Percentiles rank a stretch among this genome's conserved stretches.
Conservation (phyloP, 2,888 invertebrate species). For the Leucophenga montana region DNA sequence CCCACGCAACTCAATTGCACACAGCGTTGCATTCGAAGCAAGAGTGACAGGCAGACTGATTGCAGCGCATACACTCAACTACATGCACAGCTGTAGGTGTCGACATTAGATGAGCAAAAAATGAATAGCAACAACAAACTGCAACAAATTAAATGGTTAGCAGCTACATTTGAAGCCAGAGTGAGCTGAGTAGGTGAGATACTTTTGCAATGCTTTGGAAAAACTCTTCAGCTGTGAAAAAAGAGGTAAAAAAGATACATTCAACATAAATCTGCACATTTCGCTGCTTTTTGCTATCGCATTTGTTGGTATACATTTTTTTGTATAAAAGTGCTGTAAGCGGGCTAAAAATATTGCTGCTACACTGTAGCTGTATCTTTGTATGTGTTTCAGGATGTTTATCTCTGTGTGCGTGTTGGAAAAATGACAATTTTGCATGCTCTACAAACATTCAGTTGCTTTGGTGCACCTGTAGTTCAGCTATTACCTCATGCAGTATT, state of each 20-base stretch:
- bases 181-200: neutral
- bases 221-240: neutral
- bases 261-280: conserved; percentile 34
- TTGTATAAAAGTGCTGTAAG: too few relatives aligned
- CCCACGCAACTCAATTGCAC: conserved; percentile 21
- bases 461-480: conserved; percentile 40
- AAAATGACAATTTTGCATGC: conserved; percentile 21
- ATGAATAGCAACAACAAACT: conserved; percentile 35
- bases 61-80: conserved; percentile 2
- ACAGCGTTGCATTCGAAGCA: conserved; percentile 19
- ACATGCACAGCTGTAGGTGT: conserved; percentile 32
- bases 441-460: neutral
- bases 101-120: neutral
- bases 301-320: too few relatives aligned
- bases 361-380: neutral
- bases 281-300: neutral
- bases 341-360: too few relatives aligned
- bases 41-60: conserved; percentile 28
- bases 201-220: too few relatives aligned
- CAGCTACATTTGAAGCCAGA: conserved; percentile 8
- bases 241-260: conserved; percentile 48
- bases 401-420: neutral
- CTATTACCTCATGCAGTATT: neutral
- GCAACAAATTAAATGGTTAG: conserved; percentile 55
- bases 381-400: conserved; percentile 5